These are phyloP conservation scores for Strigamia transsilvanica DNA, from an alignment of 2,888 invertebrate species.

Conservation along the genomic window DNA sequence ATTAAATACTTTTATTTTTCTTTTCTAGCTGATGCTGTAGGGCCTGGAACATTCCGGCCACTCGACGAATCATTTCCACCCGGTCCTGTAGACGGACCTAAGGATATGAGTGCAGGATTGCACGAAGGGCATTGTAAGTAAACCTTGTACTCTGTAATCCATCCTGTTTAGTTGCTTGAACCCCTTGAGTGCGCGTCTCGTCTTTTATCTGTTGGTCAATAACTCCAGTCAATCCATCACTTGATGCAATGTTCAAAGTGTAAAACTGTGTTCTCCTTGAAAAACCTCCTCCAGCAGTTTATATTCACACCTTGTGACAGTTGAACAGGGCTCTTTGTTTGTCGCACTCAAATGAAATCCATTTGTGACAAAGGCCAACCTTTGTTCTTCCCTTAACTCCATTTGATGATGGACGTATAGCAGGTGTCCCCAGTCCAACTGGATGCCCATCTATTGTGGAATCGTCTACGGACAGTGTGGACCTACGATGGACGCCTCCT, in stretches of 20 bases:
- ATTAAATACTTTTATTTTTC: too few relatives aligned
- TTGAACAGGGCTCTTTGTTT: slow-evolving; percentile 1
- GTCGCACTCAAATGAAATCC: neutral
- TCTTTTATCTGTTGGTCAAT: neutral
- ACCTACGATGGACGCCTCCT: slow-evolving; percentile 54
- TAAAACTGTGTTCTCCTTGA: too few relatives aligned
- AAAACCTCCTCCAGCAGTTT: neutral
- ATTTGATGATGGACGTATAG: neutral
- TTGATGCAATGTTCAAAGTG: too few relatives aligned
- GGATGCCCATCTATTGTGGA: slow-evolving; percentile 36
- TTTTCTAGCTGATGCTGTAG: slow-evolving; percentile 16
- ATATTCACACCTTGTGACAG: neutral
- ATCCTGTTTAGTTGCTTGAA: neutral
- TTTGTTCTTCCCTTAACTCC: neutral
- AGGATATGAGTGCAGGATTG: slow-evolving; percentile 4
- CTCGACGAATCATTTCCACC: neutral
- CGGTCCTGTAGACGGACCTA: neutral
- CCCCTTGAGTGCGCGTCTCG: neutral
- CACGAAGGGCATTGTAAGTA: slow-evolving; percentile 1
- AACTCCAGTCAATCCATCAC: neutral
- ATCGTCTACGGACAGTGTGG: slow-evolving; percentile 53
- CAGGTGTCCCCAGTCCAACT: slow-evolving; percentile 53
- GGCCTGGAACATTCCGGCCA: slow-evolving; percentile 16
- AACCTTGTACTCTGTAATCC: neutral
- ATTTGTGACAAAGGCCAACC: neutral